Percentiles rank a stretch among this genome's conserved stretches.
These are phyloP conservation scores for Phoxinus phoxinus DNA, from an alignment of 2,113 vertebrate species.

Conservation along the genomic window DNA sequence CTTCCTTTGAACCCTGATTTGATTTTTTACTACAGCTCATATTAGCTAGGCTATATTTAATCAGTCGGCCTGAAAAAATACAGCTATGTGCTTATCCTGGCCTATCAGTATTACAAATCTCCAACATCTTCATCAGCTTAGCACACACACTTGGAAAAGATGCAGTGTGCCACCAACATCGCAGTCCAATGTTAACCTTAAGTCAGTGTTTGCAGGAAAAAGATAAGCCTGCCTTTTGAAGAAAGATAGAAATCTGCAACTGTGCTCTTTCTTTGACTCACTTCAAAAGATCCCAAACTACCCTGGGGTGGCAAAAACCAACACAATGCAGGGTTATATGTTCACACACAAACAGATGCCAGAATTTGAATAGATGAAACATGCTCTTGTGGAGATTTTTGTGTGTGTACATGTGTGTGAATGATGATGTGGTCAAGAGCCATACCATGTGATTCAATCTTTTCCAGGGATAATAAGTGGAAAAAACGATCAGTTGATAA, in stretches of 20 bases:
- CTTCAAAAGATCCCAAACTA: not conserved
- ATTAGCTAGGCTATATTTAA: constrained; percentile 1
- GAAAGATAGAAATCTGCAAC: constrained; percentile 7
- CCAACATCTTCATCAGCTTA: not conserved
- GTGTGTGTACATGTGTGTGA: not conserved
- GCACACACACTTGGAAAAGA: not conserved
- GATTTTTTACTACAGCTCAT: not conserved
- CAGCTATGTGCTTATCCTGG: not conserved
- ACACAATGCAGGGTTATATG: not conserved
- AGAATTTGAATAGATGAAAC: not conserved
- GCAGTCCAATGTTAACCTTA: not conserved
- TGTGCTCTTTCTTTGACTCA: constrained; percentile 7
- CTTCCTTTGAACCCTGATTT: not conserved
- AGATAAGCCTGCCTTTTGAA: constrained; percentile 13
- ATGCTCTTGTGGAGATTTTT: not conserved
- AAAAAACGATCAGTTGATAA: not conserved
- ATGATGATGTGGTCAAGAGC: not conserved
- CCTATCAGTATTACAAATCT: not conserved
- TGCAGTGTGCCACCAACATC: not conserved
- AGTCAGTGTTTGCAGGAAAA: not conserved
- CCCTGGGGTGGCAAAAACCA: not conserved
- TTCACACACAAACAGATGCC: not conserved
- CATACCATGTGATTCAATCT: not conserved
- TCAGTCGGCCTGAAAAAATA: not conserved
- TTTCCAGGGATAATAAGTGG: not conserved